A percentile compares a stretch with the other conserved stretches of the same genome.
These are phyloP conservation scores for Leucophenga montana DNA, from an alignment of 2,888 invertebrate genomes.

Conservation along the genomic window DNA sequence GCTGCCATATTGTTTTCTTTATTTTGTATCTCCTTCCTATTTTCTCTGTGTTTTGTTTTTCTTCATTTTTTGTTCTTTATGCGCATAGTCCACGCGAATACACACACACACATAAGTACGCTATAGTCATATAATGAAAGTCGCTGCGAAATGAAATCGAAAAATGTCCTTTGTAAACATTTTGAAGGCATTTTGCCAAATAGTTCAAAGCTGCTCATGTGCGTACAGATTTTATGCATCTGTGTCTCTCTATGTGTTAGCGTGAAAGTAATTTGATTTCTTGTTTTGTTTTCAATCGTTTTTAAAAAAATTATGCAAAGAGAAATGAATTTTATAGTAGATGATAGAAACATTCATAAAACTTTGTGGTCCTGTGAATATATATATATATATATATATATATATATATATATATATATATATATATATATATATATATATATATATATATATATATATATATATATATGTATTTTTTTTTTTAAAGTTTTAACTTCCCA, in stretches of 20 bases:
- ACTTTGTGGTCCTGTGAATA: no score
- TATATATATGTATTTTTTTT: no score
- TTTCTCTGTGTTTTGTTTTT: background rate
- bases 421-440: no score
- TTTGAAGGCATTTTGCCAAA: conserved; percentile 47
- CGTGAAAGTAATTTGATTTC: background rate
- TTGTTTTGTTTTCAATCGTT: conserved; percentile 13
- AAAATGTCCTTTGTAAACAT: conserved; percentile 37
- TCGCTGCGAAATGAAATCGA: conserved; percentile 26
- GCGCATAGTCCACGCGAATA: background rate
- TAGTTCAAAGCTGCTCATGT: conserved; percentile 31
- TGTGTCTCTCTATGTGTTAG: background rate
- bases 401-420: no score
- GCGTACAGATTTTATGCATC: conserved; percentile 6
- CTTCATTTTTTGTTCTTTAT: conserved; percentile 20
- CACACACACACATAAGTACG: conserved; percentile 9
- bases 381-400: no score
- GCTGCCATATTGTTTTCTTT: background rate
- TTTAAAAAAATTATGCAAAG: background rate
- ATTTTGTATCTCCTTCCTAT: background rate
- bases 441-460: no score
- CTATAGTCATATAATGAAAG: background rate
- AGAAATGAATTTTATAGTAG: no score
- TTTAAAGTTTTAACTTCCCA: no score
- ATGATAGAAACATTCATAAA: no score